A percentile compares a stretch with the other conserved stretches of the same genome.
Conservation (phyloP, 2,888 invertebrate genomes). For the Griposia aprilina region DNA sequence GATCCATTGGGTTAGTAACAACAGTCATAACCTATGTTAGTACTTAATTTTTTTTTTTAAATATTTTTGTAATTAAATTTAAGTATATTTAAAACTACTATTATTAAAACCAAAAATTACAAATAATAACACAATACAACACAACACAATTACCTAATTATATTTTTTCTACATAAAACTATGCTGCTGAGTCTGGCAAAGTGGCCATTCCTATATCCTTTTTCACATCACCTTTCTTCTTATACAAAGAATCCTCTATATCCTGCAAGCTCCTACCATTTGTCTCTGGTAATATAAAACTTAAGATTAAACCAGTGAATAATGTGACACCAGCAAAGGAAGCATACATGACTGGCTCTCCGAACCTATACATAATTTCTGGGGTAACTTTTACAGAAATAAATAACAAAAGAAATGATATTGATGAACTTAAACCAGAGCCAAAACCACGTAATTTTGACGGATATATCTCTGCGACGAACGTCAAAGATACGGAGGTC, state of each 20-base stretch:
- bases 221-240: slow-evolving; percentile 30
- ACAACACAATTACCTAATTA: not conserved
- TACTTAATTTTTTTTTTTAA: no score
- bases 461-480: slow-evolving; percentile 78
- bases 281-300: slow-evolving; percentile 78
- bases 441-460: slow-evolving; percentile 76
- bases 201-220: slow-evolving; percentile 7
- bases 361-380: slow-evolving; percentile 68
- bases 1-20: no score
- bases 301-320: slow-evolving; percentile 66
- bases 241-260: slow-evolving; percentile 88
- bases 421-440: slow-evolving; percentile 74
- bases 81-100: no score
- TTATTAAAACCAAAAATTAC: no score
- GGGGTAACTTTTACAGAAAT: slow-evolving; percentile 76
- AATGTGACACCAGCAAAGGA: slow-evolving; percentile 71
- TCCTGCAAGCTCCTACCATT: slow-evolving; percentile 92
- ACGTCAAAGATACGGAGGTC: slow-evolving; percentile 75
- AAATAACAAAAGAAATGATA: slow-evolving; percentile 74
- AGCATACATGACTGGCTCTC: slow-evolving; percentile 72
- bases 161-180: not conserved
- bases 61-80: no score
- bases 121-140: not conserved
- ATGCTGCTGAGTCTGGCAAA: slow-evolving; percentile 19
- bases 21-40: no score